These are phyloP conservation scores for Mimachlamys varia DNA, from an alignment of 2,888 invertebrate genomes.

Conservation along the genomic window DNA sequence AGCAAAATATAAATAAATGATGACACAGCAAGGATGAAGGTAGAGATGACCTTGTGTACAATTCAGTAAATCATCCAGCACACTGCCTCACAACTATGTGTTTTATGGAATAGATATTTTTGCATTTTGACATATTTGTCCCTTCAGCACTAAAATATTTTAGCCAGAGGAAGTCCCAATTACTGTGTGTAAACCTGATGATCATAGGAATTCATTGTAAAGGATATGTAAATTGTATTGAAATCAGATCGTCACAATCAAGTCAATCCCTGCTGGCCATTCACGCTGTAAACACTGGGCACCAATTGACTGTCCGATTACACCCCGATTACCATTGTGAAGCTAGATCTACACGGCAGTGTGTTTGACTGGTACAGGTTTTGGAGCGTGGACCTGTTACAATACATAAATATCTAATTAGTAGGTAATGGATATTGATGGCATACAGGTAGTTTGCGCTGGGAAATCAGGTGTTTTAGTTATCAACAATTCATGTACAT, in stretches of 20 bases:
- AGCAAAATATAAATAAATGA: neutral
- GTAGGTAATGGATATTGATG: neutral
- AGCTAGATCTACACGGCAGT: neutral
- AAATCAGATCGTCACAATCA: constrained; percentile 14
- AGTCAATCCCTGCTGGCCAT: neutral
- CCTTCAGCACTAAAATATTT: neutral
- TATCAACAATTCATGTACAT: neutral
- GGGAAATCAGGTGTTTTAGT: neutral
- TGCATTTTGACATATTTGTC: neutral
- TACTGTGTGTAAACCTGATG: constrained; percentile 5
- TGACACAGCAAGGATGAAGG: neutral
- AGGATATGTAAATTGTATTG: constrained; percentile 20
- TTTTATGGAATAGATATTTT: neutral
- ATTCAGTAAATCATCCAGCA: neutral
- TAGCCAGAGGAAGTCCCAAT: neutral
- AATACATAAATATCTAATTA: constrained; percentile 28
- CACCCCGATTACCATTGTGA: neutral
- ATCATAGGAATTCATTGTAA: constrained; percentile 4
- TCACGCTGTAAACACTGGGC: neutral
- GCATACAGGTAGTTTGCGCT: neutral
- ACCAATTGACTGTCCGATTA: neutral
- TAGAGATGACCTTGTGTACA: neutral
- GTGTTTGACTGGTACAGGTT: neutral
- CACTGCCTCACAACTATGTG: neutral
- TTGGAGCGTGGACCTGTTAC: neutral